Conservation (phyloP, 2,797 vertebrate genomes). For the Poliocrania exsul region DNA sequence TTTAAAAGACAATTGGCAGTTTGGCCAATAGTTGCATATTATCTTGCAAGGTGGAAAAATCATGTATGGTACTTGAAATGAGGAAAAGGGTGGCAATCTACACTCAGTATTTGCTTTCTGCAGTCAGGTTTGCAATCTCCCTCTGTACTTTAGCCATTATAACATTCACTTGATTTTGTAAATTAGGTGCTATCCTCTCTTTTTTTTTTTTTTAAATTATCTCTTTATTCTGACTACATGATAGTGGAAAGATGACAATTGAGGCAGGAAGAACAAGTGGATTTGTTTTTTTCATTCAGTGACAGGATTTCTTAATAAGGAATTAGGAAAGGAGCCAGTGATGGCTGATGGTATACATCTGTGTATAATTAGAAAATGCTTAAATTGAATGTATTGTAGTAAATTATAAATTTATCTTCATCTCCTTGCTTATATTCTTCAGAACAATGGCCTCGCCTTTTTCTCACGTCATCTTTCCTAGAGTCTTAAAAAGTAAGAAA, state of each 20-base stretch:
- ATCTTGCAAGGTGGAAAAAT: not conserved
- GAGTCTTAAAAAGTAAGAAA: not conserved
- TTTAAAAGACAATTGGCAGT: conserved; percentile 20
- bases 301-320: not conserved
- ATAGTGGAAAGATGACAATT: not conserved
- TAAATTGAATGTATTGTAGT: not conserved
- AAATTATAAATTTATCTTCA: not conserved
- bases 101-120: not conserved
- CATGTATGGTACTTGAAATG: not conserved
- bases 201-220: not conserved
- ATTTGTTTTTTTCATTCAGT: not conserved
- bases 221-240: not conserved
- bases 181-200: not conserved
- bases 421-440: not conserved
- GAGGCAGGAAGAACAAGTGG: not conserved
- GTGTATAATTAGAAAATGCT: not conserved
- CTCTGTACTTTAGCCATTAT: not conserved
- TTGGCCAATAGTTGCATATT: not conserved
- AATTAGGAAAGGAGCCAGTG: not conserved
- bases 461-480: not conserved
- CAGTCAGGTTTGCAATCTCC: not conserved
- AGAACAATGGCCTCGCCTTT: not conserved
- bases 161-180: not conserved
- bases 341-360: not conserved
- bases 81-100: not conserved